A percentile compares a stretch with the other conserved stretches of the same genome.
These are phyloP conservation scores for Dynastes maya DNA, from an alignment of 2,888 invertebrate species.

Conservation along the genomic window DNA sequence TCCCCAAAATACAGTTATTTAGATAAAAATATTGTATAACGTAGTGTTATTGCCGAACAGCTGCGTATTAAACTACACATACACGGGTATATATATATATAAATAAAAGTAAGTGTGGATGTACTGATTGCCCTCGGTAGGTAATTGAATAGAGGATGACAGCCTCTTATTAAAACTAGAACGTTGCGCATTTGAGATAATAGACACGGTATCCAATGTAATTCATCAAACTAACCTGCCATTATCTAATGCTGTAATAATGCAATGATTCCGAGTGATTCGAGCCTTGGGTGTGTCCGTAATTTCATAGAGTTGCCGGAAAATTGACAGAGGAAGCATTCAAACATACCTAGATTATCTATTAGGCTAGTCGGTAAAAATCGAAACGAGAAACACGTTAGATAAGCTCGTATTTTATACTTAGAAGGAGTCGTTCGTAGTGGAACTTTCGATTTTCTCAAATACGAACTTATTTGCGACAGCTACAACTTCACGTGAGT, in stretches of 20 bases:
- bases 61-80: not conserved
- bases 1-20: not conserved
- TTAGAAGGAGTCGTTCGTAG: constrained; percentile 6
- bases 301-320: constrained; percentile 39
- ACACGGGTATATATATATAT: not conserved
- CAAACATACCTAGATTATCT: constrained; percentile 22
- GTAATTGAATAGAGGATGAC: constrained; percentile 20
- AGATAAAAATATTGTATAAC: not conserved
- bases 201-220: constrained; percentile 21
- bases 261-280: constrained; percentile 27
- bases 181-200: constrained; percentile 32
- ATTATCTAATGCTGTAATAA: constrained; percentile 24
- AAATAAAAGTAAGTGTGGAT: not conserved
- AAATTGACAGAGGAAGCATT: constrained; percentile 21
- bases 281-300: constrained; percentile 29
- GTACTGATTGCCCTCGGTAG: not conserved
- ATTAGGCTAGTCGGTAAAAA: constrained; percentile 15
- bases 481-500: not conserved
- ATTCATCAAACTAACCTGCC: constrained; percentile 37
- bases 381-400: constrained; percentile 30
- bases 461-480: not conserved
- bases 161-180: constrained; percentile 26
- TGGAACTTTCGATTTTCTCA: constrained; percentile 11
- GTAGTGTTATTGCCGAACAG: not conserved
- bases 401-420: constrained; percentile 19